Base-by-base conservation (phyloP, 2,797 vertebrate genomes). In the Setipinna tenuifilis region DNA sequence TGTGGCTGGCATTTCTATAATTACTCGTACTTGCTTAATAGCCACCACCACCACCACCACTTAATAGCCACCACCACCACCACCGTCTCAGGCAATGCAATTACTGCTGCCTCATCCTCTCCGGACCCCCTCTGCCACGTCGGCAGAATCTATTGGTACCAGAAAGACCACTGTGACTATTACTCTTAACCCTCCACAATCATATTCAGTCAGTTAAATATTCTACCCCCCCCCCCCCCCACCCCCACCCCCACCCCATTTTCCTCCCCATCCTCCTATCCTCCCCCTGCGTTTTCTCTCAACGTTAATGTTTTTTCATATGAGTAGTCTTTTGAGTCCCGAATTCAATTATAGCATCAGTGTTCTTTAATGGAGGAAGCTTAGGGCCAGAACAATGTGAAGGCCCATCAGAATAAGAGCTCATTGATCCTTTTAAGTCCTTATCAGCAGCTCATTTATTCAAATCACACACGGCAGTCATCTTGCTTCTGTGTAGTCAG, bases 381-480 rank as follows among this genome's bases (percentile, higher is more conserved):
- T 90, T 71, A 82, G 21, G 58, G 35, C 17, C n/a, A 80, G 28
- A 23, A 59, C 44, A 23, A 48, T 41, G 82, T 85, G 23, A 0
- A 1, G 87, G 41, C 35, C 0, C 80, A 12, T 86, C 89, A 85
- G 85, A 91, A 87, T 89, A 91, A 91, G 86, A 48, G 80, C 85
- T 89, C 84, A 82, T 81, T 82, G 88, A 88, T 89, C 89, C 82
- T 81, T 87, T 87, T 86, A 88, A 88, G 89, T 87, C 83, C n/a
- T 91, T 88, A 90, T 92, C 88, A 89, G 84, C 83, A 82, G 35
- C 89, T 80, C 83, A 85, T 88, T 89, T 91, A 87, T 87, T 91
- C 84, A 86, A 87, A 82, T 89, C 88, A 85, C 86, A 78, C 19
- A 78, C 31, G 71, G 31, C 54, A 93, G 92, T 91, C 83, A 92